These are phyloP conservation scores for Falco rusticolus DNA, from an alignment of 2,797 vertebrate genomes.

Conservation along the genomic window DNA sequence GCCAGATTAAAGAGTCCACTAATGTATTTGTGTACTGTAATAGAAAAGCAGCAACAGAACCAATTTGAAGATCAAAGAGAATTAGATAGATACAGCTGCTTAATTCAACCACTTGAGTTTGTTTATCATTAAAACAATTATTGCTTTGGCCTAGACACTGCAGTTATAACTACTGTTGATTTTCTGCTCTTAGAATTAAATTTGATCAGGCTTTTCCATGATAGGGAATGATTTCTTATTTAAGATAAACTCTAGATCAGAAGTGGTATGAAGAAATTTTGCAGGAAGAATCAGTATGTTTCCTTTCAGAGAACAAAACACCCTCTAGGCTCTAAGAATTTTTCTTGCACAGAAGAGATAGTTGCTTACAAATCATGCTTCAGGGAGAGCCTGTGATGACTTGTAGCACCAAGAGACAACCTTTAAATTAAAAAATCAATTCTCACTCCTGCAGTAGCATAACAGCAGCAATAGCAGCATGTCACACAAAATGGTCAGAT, in stretches of 20 bases:
- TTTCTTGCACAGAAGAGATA: not conserved
- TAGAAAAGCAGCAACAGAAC: not conserved
- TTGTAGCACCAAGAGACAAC: not conserved
- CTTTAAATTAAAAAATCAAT: not conserved
- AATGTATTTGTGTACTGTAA: not conserved
- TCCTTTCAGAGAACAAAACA: not conserved
- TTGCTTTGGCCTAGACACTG: not conserved
- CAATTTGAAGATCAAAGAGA: constrained; percentile 9
- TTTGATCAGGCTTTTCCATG: not conserved
- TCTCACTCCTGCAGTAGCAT: not conserved
- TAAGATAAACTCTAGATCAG: not conserved
- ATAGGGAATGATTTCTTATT: not conserved
- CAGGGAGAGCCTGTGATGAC: not conserved
- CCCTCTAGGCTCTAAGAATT: not conserved
- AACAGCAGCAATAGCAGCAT: not conserved
- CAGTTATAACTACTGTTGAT: not conserved
- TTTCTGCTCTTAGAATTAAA: not conserved
- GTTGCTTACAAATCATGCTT: not conserved
- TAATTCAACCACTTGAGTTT: not conserved
- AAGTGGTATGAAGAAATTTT: not conserved
- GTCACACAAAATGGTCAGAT: not conserved
- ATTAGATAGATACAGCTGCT: not conserved
- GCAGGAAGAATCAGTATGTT: not conserved
- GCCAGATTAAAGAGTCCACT: not conserved
- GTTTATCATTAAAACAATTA: not conserved